Base-by-base conservation (phyloP, 64 coral and sea anemone species). In the Dendronephthya gigantea region DNA sequence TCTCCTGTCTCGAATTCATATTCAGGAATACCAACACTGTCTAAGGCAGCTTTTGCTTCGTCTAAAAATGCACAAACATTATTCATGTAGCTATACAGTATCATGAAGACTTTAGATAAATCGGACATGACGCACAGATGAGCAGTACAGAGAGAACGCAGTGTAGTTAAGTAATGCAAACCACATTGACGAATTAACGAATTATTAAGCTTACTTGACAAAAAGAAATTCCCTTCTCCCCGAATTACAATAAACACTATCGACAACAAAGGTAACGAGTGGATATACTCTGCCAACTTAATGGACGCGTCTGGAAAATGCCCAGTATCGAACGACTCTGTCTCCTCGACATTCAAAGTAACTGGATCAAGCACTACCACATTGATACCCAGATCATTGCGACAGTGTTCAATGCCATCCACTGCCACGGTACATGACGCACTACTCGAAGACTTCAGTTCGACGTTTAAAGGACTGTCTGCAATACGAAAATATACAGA, bases 151-250 rank as follows among this genome's bases (percentile, higher is more conserved):
- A n/a, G n/a, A n/a, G n/a, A n/a, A n/a, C n/a, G n/a, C n/a, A n/a
- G n/a, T n/a, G n/a, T n/a, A n/a, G n/a, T n/a, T n/a, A n/a, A n/a
- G n/a, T n/a, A n/a, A n/a, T n/a, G n/a, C n/a, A n/a, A n/a, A n/a
- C n/a, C n/a, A n/a, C n/a, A n/a, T n/a, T n/a, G n/a, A n/a, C n/a
- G n/a, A n/a, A n/a, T n/a, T n/a, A n/a, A n/a, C n/a, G 14, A 41
- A 41, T 69, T 30, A 33, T 28, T 45, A 6, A 68, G 10, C 25
- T 4, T 84, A 98, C 95, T 87, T 79, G 95, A 88, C 87, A 98
- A 85, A 39, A 87, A 98, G 86, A 91, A 90, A 55, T 98, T 93
- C 9, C 68, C 95, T 41, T 93, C 92, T 85, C 95, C 95, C 28
- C 90, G 89, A 10, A 90, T 85, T 13, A 87, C 92, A 5, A 91